Conservation (phyloP, 2,888 invertebrate species). For the Phoronis australis region DNA sequence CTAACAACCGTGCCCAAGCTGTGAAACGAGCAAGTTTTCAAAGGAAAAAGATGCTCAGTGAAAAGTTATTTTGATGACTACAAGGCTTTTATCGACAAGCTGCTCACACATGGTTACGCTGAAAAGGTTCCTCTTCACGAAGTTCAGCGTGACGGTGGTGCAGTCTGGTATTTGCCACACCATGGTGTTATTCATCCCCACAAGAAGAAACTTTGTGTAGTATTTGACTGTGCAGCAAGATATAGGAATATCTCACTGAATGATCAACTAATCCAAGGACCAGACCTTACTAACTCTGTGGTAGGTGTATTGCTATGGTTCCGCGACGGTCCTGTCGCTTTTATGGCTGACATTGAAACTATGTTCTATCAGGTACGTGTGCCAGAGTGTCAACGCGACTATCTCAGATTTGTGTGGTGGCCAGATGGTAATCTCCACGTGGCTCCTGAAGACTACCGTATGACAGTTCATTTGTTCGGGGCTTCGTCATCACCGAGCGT, state of each 20-base stretch:
- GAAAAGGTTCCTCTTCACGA: slow-evolving; percentile 2
- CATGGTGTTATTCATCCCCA: slow-evolving; percentile 12
- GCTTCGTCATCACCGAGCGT: slow-evolving; percentile 6
- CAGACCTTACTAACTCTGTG: slow-evolving; percentile 12
- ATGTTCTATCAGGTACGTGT: slow-evolving; percentile 13
- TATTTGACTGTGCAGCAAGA: slow-evolving; percentile 11
- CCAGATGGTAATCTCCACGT: neutral
- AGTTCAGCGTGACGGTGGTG: neutral
- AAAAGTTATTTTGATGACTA: slow-evolving; percentile 3
- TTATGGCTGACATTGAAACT: slow-evolving; percentile 9
- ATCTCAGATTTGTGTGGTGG: slow-evolving; percentile 12
- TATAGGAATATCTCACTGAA: slow-evolving; percentile 8
- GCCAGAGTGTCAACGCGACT: slow-evolving; percentile 4
- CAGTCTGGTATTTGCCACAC: slow-evolving; percentile 12
- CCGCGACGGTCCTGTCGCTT: slow-evolving; percentile 3
- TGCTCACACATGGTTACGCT: slow-evolving; percentile 6
- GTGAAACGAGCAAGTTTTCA: neutral
- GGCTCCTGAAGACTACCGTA: slow-evolving; percentile 3
- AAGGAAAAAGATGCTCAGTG: slow-evolving; percentile 2
- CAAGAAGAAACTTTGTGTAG: slow-evolving; percentile 10
- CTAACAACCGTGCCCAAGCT: slow-evolving; percentile 7
- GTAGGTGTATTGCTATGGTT: slow-evolving; percentile 11
- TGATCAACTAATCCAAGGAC: slow-evolving; percentile 9
- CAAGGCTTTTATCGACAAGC: slow-evolving; percentile 3
- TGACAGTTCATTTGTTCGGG: slow-evolving; percentile 13